Evolutionary conservation across 2,888 invertebrate species (phyloP), one percentile per base, ranked within the genome.

Genomic region (Rhingia rostrata): DNA sequence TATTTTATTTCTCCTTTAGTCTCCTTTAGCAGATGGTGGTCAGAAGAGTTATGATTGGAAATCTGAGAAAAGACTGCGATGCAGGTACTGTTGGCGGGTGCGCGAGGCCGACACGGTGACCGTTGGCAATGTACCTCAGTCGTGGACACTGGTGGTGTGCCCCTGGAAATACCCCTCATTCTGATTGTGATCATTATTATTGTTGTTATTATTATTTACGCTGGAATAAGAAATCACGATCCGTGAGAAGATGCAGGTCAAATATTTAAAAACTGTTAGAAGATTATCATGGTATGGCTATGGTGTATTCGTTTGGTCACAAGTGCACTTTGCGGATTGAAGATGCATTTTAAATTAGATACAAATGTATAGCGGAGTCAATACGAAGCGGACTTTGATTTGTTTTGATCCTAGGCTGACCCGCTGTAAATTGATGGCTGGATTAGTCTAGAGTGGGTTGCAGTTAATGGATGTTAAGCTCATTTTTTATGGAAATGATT

Each of bases 1-100:
- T 84, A 84, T 84, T 80, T 75, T 75, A 80, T 61, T 75, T 70
- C 84, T 74, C 47, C 80, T 70, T 70, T 66, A 80, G 64, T 10
- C 22, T 22, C 22, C 22, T 22, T 22, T 22, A 22, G 22, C 64
- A 73, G 84, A 80, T 84, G 84, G 72, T 84, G 83, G 79, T 74
- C 83, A 83, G 56, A 70, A 75, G 80, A 84, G 70, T 84, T 80
- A 80, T 84, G 84, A 84, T 84, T 84, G 84, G 74, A 74, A 75
- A 80, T 43, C 54, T 10, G 58, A 69, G 69, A 70, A 33, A 43
- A 60, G 74, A 80, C 61, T 67, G 30, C 32, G 66, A 49, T 82
- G 45, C 81, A 72, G 61, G 64, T 63, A 84, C 67, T 63, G 60
- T 72, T 81, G 56, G 66, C 39, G 70, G 43, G 37, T 53, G 39